These are phyloP conservation scores for Microtus richardsoni DNA, from an alignment of 2,113 vertebrate genomes.

Conservation along the genomic window DNA sequence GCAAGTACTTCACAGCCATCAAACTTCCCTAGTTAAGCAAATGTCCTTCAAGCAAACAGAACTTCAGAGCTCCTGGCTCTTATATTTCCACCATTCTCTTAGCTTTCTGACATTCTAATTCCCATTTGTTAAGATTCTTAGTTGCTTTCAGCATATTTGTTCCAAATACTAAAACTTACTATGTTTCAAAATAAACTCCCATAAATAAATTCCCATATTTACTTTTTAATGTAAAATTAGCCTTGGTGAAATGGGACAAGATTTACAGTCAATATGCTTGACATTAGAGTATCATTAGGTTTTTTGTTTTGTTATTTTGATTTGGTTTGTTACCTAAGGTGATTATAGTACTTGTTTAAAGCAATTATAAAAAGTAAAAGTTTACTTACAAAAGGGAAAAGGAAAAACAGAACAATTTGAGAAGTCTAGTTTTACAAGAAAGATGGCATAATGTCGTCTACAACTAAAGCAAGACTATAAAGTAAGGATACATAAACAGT, in stretches of 20 bases:
- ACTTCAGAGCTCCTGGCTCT: neutral
- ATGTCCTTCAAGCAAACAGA: slow-evolving; percentile 2
- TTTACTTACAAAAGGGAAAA: slow-evolving; percentile 13
- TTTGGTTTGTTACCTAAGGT: slow-evolving; percentile 12
- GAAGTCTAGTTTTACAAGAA: slow-evolving; percentile 42
- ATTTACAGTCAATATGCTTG: neutral
- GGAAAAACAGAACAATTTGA: slow-evolving; percentile 19
- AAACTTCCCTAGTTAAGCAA: neutral
- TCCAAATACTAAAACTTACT: slow-evolving; percentile 41
- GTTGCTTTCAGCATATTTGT: neutral
- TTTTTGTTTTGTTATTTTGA: neutral
- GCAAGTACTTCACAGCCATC: neutral
- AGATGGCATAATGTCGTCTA: neutral
- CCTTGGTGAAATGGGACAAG: slow-evolving; percentile 17
- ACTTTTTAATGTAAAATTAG: slow-evolving; percentile 64
- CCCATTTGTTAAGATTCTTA: neutral
- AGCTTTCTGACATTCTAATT: neutral
- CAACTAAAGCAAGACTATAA: neutral
- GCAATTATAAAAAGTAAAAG: slow-evolving; percentile 31
- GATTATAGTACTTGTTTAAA: neutral
- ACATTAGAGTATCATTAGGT: neutral
- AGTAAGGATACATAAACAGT: neutral
- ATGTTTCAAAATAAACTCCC: slow-evolving; percentile 4
- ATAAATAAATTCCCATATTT: slow-evolving; percentile 28
- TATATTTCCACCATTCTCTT: neutral